These are phyloP conservation scores for Fregata magnificens DNA, from an alignment of 2,113 vertebrate genomes.

Conservation along the genomic window DNA sequence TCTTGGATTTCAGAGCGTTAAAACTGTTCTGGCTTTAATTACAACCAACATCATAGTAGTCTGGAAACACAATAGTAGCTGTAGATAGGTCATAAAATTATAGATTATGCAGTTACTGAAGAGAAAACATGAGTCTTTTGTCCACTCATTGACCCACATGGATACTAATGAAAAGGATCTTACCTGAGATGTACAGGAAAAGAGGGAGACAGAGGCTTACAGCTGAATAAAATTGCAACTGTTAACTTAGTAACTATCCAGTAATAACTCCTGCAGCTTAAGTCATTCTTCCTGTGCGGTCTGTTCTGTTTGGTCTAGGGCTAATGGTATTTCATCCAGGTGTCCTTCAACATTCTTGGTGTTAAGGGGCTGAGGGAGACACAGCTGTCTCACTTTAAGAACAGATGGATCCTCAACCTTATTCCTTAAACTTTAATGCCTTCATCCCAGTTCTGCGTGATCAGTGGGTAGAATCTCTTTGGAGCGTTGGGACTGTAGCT, in stretches of 20 bases:
- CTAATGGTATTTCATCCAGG: neutral
- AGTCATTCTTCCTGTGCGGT: neutral
- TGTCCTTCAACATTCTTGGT: neutral
- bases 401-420: neutral
- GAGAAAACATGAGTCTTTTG: neutral
- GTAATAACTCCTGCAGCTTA: neutral
- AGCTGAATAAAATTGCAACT: neutral
- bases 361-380: neutral
- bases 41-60: neutral
- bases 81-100: neutral
- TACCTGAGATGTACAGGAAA: neutral
- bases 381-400: neutral
- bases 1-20: neutral
- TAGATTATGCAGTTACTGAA: neutral
- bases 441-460: neutral
- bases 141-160: neutral
- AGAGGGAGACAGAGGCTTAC: neutral
- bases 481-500: neutral
- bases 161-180: neutral
- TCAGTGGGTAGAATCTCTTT: neutral
- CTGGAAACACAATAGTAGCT: neutral
- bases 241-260: neutral
- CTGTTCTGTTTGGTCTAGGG: neutral
- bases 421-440: neutral
- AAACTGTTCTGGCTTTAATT: neutral